Percentiles rank a stretch among this genome's conserved stretches.
Conservation (phyloP, 2,888 invertebrate genomes). For the Pinctada fucata region DNA sequence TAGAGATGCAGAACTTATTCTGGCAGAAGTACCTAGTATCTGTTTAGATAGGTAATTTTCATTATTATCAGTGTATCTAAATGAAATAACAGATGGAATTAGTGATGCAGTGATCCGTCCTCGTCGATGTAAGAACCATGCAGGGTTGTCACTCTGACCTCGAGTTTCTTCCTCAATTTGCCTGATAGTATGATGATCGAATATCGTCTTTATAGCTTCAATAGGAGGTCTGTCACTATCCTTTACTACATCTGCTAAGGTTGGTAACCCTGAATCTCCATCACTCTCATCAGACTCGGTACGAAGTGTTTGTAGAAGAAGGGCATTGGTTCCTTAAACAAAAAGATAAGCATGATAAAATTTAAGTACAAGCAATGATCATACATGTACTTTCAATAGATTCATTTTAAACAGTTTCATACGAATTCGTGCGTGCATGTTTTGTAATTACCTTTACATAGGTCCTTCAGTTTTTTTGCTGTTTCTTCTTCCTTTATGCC, state of each 20-base stretch:
- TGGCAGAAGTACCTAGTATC: background rate
- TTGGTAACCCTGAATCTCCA: background rate
- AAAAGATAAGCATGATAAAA: no score
- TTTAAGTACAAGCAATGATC: no score
- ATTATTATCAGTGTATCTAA: background rate
- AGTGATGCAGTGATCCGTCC: slow-evolving; percentile 30
- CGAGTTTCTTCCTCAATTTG: slow-evolving; percentile 21
- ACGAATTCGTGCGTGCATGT: no score
- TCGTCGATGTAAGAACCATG: slow-evolving; percentile 22
- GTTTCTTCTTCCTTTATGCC: no score
- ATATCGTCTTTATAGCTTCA: background rate
- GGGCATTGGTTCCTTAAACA: no score
- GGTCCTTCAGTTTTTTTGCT: no score
- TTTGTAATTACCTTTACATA: no score
- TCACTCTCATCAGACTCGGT: background rate
- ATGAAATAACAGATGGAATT: slow-evolving; percentile 13
- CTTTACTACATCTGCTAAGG: no score
- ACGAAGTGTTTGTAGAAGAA: no score
- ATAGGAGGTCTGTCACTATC: no score
- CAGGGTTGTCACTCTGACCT: slow-evolving; percentile 10
- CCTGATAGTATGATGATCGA: background rate
- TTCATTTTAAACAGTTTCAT: no score
- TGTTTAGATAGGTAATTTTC: slow-evolving; percentile 22
- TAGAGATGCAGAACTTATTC: background rate
- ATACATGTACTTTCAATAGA: no score